These are phyloP conservation scores for Lasiurus cinereus DNA, from an alignment of 2,113 vertebrate species.

Conservation along the genomic window DNA sequence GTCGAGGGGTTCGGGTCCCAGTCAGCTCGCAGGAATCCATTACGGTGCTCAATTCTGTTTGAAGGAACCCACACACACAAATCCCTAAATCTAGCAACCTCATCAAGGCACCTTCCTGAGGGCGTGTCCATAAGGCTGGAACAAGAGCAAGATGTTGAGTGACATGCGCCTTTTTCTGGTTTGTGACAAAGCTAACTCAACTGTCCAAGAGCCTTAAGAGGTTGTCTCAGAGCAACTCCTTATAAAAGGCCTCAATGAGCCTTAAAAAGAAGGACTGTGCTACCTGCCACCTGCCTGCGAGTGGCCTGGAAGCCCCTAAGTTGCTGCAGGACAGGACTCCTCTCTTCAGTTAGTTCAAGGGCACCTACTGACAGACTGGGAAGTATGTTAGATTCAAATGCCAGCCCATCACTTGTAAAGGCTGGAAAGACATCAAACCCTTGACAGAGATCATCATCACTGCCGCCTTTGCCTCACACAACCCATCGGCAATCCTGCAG, in stretches of 20 bases:
- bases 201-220: not conserved
- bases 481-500: not conserved
- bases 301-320: not conserved
- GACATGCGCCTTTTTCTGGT: not conserved
- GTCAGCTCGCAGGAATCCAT: not conserved
- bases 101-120: not conserved
- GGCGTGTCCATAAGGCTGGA: not conserved
- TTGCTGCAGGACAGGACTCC: not conserved
- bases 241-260: not conserved
- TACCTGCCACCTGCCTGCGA: not conserved
- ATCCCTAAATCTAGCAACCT: not conserved
- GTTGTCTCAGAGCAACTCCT: not conserved
- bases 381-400: not conserved
- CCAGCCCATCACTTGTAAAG: not conserved
- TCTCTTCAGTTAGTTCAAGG: not conserved
- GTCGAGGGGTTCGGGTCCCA: not conserved
- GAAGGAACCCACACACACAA: not conserved
- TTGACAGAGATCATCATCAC: not conserved
- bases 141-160: not conserved
- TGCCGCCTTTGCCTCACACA: rapidly evolving
- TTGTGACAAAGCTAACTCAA: not conserved
- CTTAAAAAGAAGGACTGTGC: not conserved
- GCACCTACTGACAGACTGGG: not conserved
- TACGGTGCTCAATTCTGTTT: rapidly evolving
- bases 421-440: not conserved